A percentile compares a stretch with the other conserved stretches of the same genome.
These are phyloP conservation scores for Protophormia terraenovae DNA, from an alignment of 2,888 invertebrate genomes.

Conservation along the genomic window DNA sequence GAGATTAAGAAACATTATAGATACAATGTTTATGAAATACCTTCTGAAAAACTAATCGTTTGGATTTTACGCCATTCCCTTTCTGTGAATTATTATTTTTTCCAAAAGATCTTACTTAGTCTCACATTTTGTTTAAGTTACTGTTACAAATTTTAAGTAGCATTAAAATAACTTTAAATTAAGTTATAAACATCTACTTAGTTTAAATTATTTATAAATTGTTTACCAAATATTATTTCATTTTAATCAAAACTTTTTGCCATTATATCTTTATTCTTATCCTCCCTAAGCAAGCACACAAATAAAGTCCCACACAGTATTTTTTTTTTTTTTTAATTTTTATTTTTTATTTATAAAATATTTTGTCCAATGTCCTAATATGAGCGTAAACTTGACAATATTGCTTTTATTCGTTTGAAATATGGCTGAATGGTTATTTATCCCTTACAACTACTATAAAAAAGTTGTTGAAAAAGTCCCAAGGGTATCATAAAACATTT, in stretches of 20 bases:
- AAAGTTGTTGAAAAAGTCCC: conserved; percentile 9
- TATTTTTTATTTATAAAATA: neutral
- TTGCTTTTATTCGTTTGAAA: conserved; percentile 1
- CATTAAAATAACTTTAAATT: too few relatives aligned
- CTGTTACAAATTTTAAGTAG: too few relatives aligned
- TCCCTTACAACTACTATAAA: neutral
- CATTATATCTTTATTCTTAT: neutral
- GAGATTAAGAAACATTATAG: too few relatives aligned
- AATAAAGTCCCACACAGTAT: neutral
- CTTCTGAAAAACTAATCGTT: too few relatives aligned
- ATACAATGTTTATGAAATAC: too few relatives aligned
- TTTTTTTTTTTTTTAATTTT: neutral
- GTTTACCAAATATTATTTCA: too few relatives aligned
- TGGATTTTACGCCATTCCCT: too few relatives aligned
- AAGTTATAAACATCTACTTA: too few relatives aligned
- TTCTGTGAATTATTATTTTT: too few relatives aligned
- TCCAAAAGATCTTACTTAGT: too few relatives aligned
- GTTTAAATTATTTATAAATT: too few relatives aligned
- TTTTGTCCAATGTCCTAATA: conserved; percentile 14
- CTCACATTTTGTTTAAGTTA: too few relatives aligned
- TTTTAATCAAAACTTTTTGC: neutral
- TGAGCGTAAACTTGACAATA: neutral
- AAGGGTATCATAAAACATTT: conserved; percentile 13
- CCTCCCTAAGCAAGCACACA: neutral
- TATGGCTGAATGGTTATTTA: neutral